Conservation (phyloP, 1,140 invertebrate genomes). For the Phenacoccus solenopsis region DNA sequence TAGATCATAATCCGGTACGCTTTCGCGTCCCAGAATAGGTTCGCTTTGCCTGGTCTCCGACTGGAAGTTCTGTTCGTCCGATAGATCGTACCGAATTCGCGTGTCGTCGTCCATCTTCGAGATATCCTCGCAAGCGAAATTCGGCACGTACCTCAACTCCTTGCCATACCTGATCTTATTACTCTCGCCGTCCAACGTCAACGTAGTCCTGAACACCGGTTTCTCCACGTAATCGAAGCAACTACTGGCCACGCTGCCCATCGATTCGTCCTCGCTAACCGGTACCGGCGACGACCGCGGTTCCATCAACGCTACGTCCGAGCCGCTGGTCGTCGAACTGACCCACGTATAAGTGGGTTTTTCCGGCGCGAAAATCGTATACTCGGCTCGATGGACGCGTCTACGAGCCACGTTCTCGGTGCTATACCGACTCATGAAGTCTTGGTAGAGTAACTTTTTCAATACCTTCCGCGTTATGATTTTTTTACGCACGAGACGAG, state of each 20-base stretch:
- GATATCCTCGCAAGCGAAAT: conserved; percentile 50
- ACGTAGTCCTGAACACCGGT: background rate
- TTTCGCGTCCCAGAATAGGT: background rate
- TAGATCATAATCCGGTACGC: background rate
- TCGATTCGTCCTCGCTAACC: background rate
- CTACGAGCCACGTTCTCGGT: background rate
- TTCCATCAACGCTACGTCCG: background rate
- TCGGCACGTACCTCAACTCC: conserved; percentile 28
- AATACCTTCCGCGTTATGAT: conserved; percentile 41
- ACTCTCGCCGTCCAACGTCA: background rate
- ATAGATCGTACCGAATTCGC: background rate
- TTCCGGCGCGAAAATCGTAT: background rate
- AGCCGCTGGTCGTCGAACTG: background rate
- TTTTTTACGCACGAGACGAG: conserved; percentile 53
- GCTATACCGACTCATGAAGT: background rate
- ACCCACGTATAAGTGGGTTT: background rate
- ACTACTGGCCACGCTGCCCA: background rate
- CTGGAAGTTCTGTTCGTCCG: background rate
- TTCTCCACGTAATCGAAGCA: background rate
- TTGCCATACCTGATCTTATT: conserved; percentile 23
- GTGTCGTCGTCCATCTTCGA: conserved; percentile 43
- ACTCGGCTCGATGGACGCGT: background rate
- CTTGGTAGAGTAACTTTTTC: conserved; percentile 1
- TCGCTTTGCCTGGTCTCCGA: background rate
- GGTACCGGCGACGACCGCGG: background rate